Conservation (phyloP, 2,113 vertebrate species). For the Ciconia maguari region DNA sequence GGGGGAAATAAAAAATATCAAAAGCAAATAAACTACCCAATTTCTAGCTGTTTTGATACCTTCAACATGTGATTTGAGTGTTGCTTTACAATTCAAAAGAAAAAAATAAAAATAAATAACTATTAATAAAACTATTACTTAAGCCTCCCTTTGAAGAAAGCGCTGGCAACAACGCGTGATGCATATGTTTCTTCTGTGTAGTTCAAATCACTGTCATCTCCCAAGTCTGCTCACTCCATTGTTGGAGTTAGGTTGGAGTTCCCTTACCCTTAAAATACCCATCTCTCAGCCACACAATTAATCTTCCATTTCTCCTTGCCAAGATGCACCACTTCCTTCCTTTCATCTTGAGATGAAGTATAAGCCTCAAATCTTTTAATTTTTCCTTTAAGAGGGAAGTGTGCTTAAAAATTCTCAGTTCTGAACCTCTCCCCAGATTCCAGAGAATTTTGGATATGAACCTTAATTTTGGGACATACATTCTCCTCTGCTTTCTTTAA, state of each 20-base stretch:
- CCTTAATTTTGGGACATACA: not conserved
- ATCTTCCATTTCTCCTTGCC: not conserved
- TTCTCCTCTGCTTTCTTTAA: not conserved
- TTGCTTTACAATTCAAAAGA: not conserved
- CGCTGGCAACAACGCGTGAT: not conserved
- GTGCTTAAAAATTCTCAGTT: not conserved
- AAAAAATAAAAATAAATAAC: not conserved
- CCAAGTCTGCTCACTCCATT: not conserved
- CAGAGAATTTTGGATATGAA: not conserved
- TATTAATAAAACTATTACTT: not conserved
- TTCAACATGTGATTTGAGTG: not conserved
- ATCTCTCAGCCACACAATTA: not conserved
- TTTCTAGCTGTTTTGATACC: not conserved
- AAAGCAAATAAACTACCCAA: accelerated
- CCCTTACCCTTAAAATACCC: not conserved
- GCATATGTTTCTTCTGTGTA: not conserved
- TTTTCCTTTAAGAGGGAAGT: not conserved
- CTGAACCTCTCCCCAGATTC: not conserved
- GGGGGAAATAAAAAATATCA: not conserved
- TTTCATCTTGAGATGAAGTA: not conserved
- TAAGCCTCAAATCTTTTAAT: not conserved
- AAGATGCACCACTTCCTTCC: not conserved
- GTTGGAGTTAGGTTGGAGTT: no score
- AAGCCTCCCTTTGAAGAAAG: not conserved
- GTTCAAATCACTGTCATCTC: not conserved